Evolutionary conservation across 2,113 vertebrate genomes (phyloP).

Genomic region (Prionailurus viverrinus): DNA sequence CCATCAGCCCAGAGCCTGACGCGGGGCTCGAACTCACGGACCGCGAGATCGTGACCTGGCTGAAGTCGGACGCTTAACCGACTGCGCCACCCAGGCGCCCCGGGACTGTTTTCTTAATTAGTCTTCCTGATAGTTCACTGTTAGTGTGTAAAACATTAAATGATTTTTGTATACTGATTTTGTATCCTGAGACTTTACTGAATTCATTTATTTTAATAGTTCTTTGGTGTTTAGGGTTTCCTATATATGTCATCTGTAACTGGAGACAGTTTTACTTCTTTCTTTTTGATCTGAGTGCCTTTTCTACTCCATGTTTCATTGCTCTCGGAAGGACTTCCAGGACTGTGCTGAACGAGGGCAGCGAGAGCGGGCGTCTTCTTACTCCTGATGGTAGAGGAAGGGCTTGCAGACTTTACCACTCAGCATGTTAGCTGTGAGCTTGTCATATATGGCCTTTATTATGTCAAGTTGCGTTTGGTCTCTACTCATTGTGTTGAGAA

Average conservation of each 20-base stretch:
- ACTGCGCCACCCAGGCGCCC: too few relatives aligned
- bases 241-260: not conserved
- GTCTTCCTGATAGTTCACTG: not conserved
- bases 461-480: not conserved
- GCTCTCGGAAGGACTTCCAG: not conserved
- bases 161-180: not conserved
- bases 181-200: not conserved
- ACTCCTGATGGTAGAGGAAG: not conserved
- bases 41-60: too few relatives aligned
- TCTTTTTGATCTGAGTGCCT: not conserved
- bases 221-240: not conserved
- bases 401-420: not conserved
- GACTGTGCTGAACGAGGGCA: fast-evolving
- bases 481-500: not conserved
- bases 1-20: too few relatives aligned
- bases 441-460: not conserved
- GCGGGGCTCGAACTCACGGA: too few relatives aligned
- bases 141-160: not conserved
- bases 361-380: too few relatives aligned
- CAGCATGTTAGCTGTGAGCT: not conserved
- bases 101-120: not conserved
- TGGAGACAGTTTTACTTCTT: not conserved
- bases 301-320: not conserved
- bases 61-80: too few relatives aligned
- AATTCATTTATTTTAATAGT: not conserved